Evolutionary conservation across 2,797 vertebrate genomes (phyloP).

Genomic region (Sebastes goodei): DNA sequence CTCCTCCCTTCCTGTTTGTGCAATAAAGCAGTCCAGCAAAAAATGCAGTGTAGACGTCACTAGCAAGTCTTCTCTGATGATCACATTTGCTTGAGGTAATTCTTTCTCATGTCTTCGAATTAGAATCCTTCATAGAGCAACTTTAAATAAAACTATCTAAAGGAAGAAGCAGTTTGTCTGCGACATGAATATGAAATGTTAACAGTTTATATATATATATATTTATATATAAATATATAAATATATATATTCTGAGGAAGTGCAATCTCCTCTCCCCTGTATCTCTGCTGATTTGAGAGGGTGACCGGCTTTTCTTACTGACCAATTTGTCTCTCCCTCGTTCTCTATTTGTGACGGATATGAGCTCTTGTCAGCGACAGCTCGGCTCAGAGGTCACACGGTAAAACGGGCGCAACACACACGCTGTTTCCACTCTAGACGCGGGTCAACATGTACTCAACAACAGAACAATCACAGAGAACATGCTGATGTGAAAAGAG

Average conservation of each 20-base stretch:
- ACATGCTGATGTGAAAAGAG: slow-evolving; percentile 2
- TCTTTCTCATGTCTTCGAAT: not conserved
- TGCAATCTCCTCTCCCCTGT: slow-evolving; percentile 15
- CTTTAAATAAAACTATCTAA: not conserved
- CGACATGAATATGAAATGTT: not conserved
- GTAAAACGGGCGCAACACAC: not conserved
- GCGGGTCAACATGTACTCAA: not conserved
- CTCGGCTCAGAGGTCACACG: slow-evolving; percentile 12
- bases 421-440: not conserved
- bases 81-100: too few species aligned
- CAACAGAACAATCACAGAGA: slow-evolving; percentile 21
- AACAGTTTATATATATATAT: not conserved
- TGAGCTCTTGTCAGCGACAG: slow-evolving; percentile 2
- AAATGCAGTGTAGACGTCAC: too few species aligned
- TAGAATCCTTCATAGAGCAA: not conserved
- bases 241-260: not conserved
- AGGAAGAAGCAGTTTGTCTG: not conserved
- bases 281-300: slow-evolving; percentile 33
- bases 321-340: not conserved
- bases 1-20: too few species aligned
- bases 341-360: slow-evolving; percentile 22
- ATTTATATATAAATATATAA: not conserved
- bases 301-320: not conserved
- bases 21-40: too few species aligned
- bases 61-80: too few species aligned